Evolutionary conservation across 2,113 vertebrate genomes (phyloP).

Genomic region (Syrmaticus mikado): DNA sequence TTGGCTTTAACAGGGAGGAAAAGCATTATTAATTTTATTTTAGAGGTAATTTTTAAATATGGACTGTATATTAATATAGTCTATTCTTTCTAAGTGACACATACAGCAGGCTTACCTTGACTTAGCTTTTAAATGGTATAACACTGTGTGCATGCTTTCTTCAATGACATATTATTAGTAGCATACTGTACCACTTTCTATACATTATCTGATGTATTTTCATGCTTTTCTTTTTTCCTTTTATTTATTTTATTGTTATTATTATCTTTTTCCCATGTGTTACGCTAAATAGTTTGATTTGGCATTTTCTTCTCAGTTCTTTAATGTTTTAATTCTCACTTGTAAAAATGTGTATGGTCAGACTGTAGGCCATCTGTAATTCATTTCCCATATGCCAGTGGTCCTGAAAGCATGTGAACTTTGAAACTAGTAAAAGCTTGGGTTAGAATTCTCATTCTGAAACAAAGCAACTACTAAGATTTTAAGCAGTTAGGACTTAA

Average conservation of each 20-base stretch:
- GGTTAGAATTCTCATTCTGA: background rate
- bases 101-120: slow-evolving; percentile 46
- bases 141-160: background rate
- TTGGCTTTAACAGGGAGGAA: background rate
- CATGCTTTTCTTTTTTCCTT: background rate
- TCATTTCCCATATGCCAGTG: background rate
- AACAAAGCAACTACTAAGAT: background rate
- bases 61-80: background rate
- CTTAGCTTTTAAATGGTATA: background rate
- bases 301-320: background rate
- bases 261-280: background rate
- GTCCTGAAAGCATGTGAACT: background rate
- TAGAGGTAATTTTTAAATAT: slow-evolving; percentile 40
- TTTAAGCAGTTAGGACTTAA: background rate
- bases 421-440: background rate
- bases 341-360: background rate
- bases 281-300: background rate
- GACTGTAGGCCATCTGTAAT: background rate
- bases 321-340: background rate
- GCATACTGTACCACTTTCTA: background rate
- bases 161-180: background rate
- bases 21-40: slow-evolving; percentile 49
- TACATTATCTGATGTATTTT: background rate
- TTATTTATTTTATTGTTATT: background rate
- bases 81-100: slow-evolving; percentile 30